phyloP scores from a whole-genome alignment of 1,140 invertebrate genomes.

The Protaetia brevitarsis region DNA sequence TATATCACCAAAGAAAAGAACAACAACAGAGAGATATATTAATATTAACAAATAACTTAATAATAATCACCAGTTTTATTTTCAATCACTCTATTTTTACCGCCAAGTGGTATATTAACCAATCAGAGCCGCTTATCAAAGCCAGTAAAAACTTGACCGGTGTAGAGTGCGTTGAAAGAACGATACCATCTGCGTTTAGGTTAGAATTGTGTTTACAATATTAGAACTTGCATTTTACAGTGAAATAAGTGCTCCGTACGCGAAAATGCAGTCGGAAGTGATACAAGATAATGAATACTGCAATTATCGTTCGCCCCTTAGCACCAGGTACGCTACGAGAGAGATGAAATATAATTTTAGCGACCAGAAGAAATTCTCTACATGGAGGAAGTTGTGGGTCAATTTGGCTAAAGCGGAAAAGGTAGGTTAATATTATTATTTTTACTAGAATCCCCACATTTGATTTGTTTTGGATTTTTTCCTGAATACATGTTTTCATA shows the following conservation, averaged over 20 bases:
- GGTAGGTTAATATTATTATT: constrained; percentile 61
- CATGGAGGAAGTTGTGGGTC: constrained; percentile 89
- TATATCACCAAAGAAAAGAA: no score
- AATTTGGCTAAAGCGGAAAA: constrained; percentile 88
- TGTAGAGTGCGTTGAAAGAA: no score
- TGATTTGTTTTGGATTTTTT: no score
- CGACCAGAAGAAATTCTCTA: constrained; percentile 91
- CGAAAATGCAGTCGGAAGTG: not conserved
- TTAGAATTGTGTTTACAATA: not conserved
- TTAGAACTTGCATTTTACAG: not conserved
- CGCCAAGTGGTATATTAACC: no score
- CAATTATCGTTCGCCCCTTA: constrained; percentile 78
- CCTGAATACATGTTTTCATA: not conserved
- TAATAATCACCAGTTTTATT: no score
- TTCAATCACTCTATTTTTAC: no score
- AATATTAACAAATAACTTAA: no score
- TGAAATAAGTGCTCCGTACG: not conserved
- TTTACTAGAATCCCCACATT: not conserved
- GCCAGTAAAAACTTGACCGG: no score
- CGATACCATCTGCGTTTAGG: no score
- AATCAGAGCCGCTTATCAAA: no score
- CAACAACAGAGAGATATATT: no score
- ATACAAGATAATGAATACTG: constrained; percentile 36
- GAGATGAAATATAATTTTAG: constrained; percentile 96
- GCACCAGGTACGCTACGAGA: constrained; percentile 86